Evolutionary conservation across 2,113 vertebrate genomes (phyloP), one percentile per base, ranked within the genome.

Genomic region (Salvelinus alpinus): DNA sequence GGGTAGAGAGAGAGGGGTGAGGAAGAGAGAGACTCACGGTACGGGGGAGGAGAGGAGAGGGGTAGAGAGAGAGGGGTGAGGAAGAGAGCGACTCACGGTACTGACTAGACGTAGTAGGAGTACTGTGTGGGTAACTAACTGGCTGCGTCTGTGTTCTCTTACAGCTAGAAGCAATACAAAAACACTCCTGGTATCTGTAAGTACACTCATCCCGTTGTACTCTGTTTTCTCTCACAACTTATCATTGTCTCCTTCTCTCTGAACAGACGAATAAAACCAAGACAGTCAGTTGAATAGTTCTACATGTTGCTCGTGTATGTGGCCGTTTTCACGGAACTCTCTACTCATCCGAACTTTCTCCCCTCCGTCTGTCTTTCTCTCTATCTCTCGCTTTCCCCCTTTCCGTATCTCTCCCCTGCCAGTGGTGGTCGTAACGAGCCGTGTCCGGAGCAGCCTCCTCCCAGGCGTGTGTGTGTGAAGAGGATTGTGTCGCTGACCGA

Each of bases 101-200:
- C 4, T 5, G 31, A 31, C 31, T 31, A 31, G 31, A 31, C 31
- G 31, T 31, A 48, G 47, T 8, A 48, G 72, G 25, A 24, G 12
- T 11, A 44, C 64, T 14, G 25, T 66, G 64, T 25, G 25, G 11
- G 25, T 31, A n/a, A 44, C 13, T 71, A 38, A 51, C 64, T 77
- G 1, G 47, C 64, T 77, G 1, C 82, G 0, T 82, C 72, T 47
- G 64, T 68, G 18, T 62, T 65, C 3, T 18, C 31, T 80, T 78
- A 78, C 91, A 96, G 96, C 94, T 96, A 81, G 96, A 96, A 90
- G 95, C 94, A 90, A 96, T 96, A 89, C 96, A 97, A 88, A 97
- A 95, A 84, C 96, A 97, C 74, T 73, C 93, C 59, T 97, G 96
- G 96, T 97, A 96, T 88, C 92, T 95, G 96, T 97, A 89, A 97